Percentiles rank a stretch among this genome's conserved stretches.
Evolutionary conservation across 1,140 invertebrate species (phyloP).

Genomic region (Babylonia areolata): DNA sequence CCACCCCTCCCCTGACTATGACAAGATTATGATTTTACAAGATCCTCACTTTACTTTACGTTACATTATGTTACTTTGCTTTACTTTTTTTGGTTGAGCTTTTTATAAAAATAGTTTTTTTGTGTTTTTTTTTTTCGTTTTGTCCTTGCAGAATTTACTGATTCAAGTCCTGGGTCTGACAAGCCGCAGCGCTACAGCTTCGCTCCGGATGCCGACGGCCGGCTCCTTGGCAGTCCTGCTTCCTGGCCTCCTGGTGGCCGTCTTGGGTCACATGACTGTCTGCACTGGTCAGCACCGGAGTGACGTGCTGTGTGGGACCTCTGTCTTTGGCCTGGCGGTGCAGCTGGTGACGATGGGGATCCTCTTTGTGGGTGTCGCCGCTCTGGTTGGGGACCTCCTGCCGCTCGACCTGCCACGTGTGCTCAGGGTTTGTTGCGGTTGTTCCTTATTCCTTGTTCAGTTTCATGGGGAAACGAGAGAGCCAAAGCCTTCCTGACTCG

Average conservation of each 20-base stretch:
- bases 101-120: no score
- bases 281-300: constrained; percentile 57
- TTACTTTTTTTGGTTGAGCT: no score
- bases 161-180: neutral
- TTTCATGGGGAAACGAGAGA: no score
- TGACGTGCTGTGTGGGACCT: constrained; percentile 43
- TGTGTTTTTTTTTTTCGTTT: no score
- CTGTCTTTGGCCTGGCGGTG: neutral
- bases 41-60: no score
- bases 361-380: neutral
- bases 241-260: neutral
- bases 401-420: no score
- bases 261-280: constrained; percentile 56
- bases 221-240: neutral
- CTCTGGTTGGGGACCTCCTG: neutral
- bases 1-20: no score
- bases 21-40: no score
- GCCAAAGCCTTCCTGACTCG: no score
- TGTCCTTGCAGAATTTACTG: constrained; percentile 6
- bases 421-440: no score
- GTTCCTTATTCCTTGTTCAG: neutral
- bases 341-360: neutral
- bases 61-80: no score
- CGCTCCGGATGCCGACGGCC: neutral
- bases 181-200: neutral